These are phyloP conservation scores for Scleropages formosus DNA, from an alignment of 2,797 vertebrate species.

Conservation along the genomic window DNA sequence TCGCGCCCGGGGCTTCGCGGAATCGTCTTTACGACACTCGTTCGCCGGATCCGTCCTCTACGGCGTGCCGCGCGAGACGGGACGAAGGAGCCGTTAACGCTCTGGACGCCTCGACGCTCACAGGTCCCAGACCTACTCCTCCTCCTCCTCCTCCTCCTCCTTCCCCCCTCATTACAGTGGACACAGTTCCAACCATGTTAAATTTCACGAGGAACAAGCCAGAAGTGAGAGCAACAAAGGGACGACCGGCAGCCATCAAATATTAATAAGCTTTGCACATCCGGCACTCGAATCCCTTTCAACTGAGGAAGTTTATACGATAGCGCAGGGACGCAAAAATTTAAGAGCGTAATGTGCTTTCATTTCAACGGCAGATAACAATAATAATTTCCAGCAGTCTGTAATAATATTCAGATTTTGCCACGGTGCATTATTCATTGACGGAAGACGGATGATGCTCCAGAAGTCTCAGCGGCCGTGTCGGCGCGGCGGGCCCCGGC, in stretches of 20 bases:
- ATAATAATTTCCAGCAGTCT: neutral
- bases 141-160: too few relatives aligned
- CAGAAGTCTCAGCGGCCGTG: neutral
- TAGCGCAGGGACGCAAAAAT: neutral
- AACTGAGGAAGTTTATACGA: neutral
- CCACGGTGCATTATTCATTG: neutral
- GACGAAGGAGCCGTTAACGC: too few relatives aligned
- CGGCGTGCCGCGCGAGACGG: too few relatives aligned
- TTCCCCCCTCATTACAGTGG: too few relatives aligned
- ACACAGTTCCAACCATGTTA: neutral
- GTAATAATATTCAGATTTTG: neutral
- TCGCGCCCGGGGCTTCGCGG: too few relatives aligned
- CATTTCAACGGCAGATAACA: constrained; percentile 1
- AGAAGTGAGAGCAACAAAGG: neutral
- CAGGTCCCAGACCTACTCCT: too few relatives aligned
- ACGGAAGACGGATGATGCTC: neutral
- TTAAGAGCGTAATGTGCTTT: neutral
- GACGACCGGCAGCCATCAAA: neutral
- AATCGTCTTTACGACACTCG: neutral
- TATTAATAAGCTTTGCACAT: constrained; percentile 9
- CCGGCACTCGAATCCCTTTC: neutral
- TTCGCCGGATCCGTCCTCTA: too few relatives aligned
- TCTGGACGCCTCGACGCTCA: too few relatives aligned
- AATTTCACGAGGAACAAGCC: neutral
- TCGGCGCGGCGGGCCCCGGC: neutral